A percentile compares a stretch with the other conserved stretches of the same genome.
phyloP scores from a whole-genome alignment of 2,797 vertebrate genomes.

The Phoebastria nigripes region DNA sequence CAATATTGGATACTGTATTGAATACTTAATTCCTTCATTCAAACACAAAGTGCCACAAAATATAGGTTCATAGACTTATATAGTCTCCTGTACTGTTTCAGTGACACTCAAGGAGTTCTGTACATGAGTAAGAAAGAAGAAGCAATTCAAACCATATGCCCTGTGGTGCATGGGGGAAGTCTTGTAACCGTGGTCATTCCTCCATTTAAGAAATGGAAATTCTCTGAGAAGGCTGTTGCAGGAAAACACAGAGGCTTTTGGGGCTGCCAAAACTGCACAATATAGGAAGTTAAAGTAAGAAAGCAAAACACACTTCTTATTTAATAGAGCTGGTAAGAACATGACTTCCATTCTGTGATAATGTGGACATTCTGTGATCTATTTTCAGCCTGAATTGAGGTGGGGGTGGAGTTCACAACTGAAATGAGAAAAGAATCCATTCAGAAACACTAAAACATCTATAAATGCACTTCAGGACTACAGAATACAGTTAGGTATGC shows the following conservation, averaged over 20 bases:
- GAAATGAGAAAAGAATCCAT: neutral
- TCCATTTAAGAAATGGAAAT: neutral
- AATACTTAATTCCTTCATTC: neutral
- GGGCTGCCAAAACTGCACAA: neutral
- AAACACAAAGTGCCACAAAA: neutral
- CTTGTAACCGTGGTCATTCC: neutral
- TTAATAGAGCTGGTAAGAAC: neutral
- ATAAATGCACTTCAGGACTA: neutral
- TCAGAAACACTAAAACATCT: neutral
- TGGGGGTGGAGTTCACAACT: neutral
- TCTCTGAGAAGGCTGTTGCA: neutral
- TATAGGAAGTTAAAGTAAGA: neutral
- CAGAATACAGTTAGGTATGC: neutral
- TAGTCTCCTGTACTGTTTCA: neutral
- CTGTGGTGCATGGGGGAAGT: neutral
- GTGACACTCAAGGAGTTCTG: neutral
- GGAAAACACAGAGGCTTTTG: neutral
- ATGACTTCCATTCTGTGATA: neutral
- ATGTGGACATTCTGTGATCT: rapidly evolving
- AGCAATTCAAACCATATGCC: neutral
- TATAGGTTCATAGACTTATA: rapidly evolving
- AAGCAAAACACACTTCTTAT: neutral
- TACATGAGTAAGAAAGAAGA: neutral
- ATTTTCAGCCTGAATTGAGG: neutral
- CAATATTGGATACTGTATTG: neutral